A percentile compares a stretch with the other conserved stretches of the same genome.
Evolutionary conservation across 2,113 vertebrate species (phyloP).

Genomic region (Actenoides hombroni): DNA sequence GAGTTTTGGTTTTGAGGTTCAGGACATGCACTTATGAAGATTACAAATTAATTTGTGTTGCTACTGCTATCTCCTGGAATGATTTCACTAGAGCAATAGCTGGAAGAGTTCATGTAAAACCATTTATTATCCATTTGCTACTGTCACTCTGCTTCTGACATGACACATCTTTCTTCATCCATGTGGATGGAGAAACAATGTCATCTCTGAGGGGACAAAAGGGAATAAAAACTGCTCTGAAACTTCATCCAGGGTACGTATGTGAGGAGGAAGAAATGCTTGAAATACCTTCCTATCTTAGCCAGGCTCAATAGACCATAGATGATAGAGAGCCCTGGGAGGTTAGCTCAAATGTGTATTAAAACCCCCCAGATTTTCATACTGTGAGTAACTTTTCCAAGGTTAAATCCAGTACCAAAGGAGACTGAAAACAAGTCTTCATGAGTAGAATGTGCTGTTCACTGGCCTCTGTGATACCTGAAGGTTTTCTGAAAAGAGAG

Average conservation of each 20-base stretch:
- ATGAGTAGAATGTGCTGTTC: not conserved
- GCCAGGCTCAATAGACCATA: not conserved
- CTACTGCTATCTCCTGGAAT: not conserved
- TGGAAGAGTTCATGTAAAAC: not conserved
- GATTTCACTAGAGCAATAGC: not conserved
- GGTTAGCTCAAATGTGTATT: not conserved
- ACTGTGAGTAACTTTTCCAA: not conserved
- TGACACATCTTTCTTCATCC: not conserved
- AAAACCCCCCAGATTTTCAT: not conserved
- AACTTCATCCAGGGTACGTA: not conserved
- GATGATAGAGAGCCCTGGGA: fast-evolving
- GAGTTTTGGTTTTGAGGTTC: not conserved
- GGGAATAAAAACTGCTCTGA: not conserved
- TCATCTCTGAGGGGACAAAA: not conserved
- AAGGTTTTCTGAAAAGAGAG: not conserved
- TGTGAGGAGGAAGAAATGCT: not conserved
- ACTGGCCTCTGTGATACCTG: not conserved
- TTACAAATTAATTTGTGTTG: not conserved
- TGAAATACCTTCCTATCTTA: not conserved
- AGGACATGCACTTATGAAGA: not conserved
- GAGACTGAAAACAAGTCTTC: not conserved
- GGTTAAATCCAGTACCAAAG: not conserved
- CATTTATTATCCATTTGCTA: not conserved
- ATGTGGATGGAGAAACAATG: not conserved
- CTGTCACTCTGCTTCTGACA: not conserved